Conservation (phyloP, 2,797 vertebrate genomes). For the Gorsachius magnificus region DNA sequence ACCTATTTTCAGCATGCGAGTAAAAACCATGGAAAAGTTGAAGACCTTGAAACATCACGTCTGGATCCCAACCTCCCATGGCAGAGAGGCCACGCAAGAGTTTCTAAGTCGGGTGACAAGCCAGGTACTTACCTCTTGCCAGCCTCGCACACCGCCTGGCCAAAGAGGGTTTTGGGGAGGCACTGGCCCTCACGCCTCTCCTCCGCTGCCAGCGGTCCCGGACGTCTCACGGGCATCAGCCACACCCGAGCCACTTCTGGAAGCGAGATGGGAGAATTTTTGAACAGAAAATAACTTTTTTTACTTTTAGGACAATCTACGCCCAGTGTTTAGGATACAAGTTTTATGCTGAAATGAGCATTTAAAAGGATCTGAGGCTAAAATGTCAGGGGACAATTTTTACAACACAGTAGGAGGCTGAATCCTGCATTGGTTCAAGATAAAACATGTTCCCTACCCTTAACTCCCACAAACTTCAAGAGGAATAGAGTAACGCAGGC, state of each 20-base stretch:
- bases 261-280: not conserved
- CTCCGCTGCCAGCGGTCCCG: fast-evolving
- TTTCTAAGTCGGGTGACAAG: not conserved
- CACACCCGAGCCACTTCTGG: not conserved
- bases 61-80: not conserved
- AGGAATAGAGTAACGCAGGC: not conserved
- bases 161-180: fast-evolving
- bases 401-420: fast-evolving
- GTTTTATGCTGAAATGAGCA: not conserved
- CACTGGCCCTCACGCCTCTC: not conserved
- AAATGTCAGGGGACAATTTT: not conserved
- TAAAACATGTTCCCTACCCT: not conserved
- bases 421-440: not conserved
- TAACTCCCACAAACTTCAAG: not conserved
- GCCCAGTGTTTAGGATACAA: not conserved
- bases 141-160: not conserved
- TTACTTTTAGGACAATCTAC: not conserved
- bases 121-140: fast-evolving
- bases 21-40: not conserved
- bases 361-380: not conserved
- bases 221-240: not conserved
- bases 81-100: not conserved
- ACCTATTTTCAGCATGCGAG: not conserved
- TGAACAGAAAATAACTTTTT: not conserved
- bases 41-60: not conserved